Evolutionary conservation across 2,113 vertebrate genomes (phyloP), one percentile per base, ranked within the genome.

Genomic region (Sylvietta virens): DNA sequence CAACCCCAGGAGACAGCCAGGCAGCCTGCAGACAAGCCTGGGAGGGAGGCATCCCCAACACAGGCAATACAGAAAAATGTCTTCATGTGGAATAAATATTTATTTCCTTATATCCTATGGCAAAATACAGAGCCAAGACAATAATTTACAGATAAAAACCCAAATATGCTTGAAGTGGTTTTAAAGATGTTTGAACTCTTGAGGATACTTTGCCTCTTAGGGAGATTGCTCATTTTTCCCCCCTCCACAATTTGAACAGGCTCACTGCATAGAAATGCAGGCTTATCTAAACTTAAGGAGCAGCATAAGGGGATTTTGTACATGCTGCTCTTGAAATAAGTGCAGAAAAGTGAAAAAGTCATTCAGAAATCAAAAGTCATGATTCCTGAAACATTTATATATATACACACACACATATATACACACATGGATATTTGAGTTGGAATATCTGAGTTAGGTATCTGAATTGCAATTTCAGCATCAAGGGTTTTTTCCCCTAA

Each of bases 231-330:
- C 42, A 17, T 50, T 90, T 84, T n/a, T 7, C 10, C 33, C 33
- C 54, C 28, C 13, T 79, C 30, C 33, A 73, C 56, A 60, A 77
- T 61, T 83, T 7, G 6, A 86, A 77, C 10, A 57, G 13, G 13
- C 19, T 95, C 1, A 1, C 54, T 70, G 54, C 7, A 10, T 58
- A 84, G 47, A 90, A 95, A 92, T 40, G 35, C 24, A 5, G 23
- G 67, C 56, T 92, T 88, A 93, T 66, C 87, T 81, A 73, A 47
- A 37, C 71, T 62, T 51, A 56, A 93, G 45, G 7, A 86, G 79
- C 39, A 78, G 56, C 35, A 21, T 64, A 88, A 90, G 21, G 64
- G 64, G 76, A 92, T 96, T 88, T 86, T 22, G 19, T 40, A 90
- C 23, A 26, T 9, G 21, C 58, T 73, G 21, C 39, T 77, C 70